A percentile compares a stretch with the other conserved stretches of the same genome.
These are phyloP conservation scores for Psilopsiagon aymara DNA, from an alignment of 2,113 vertebrate genomes.

Conservation along the genomic window DNA sequence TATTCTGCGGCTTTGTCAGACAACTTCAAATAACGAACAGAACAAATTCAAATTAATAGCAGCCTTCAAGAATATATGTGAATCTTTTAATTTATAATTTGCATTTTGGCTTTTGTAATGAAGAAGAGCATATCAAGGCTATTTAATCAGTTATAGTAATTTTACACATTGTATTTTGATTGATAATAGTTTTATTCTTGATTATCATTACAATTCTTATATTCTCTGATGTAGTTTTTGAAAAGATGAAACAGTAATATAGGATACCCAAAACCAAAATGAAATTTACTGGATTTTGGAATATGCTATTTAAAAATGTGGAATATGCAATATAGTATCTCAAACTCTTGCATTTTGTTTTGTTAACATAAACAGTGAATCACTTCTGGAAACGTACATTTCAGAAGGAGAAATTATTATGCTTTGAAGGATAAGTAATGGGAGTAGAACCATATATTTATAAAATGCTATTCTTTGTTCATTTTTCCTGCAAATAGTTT, in stretches of 20 bases:
- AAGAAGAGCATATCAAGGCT: neutral
- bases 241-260: neutral
- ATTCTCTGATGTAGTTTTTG: neutral
- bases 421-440: neutral
- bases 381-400: accelerated
- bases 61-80: neutral
- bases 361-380: accelerated
- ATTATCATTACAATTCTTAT: neutral
- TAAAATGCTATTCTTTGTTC: neutral
- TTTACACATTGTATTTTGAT: neutral
- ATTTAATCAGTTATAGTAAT: neutral
- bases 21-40: neutral
- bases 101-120: neutral
- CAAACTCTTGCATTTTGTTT: neutral
- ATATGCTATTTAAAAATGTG: neutral
- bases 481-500: neutral
- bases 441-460: neutral
- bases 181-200: neutral
- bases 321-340: neutral
- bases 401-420: neutral
- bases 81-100: neutral
- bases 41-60: neutral
- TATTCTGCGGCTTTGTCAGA: neutral
- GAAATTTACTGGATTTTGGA: neutral
- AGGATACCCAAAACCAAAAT: neutral